phyloP scores from a whole-genome alignment of 2,113 vertebrate genomes.

The Scalopus aquaticus region DNA sequence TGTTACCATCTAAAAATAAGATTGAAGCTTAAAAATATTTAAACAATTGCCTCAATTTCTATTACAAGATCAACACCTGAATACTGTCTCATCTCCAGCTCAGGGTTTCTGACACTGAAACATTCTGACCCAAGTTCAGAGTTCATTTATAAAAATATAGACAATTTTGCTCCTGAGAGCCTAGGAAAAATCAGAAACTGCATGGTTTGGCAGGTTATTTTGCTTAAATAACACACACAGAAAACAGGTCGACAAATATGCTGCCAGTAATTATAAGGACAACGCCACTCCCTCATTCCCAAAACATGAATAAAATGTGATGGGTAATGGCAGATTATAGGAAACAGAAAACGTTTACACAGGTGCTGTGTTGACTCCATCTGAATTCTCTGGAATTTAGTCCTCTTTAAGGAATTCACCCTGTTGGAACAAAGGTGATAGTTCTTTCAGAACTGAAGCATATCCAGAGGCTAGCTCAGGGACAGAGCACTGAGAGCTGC shows the following conservation, averaged over 20 bases:
- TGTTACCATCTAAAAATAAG: constrained; percentile 13
- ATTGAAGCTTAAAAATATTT: background rate
- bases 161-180: background rate
- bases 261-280: background rate
- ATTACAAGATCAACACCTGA: background rate
- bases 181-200: background rate
- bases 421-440: background rate
- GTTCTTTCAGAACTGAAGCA: background rate
- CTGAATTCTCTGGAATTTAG: background rate
- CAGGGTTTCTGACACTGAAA: background rate
- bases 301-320: background rate
- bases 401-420: background rate
- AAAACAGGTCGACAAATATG: background rate
- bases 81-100: background rate
- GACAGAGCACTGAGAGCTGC: no score
- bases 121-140: background rate
- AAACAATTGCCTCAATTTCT: background rate
- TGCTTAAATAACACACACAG: background rate
- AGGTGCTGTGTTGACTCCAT: fast-evolving
- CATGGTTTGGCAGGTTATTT: background rate
- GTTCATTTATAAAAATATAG: background rate
- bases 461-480: background rate
- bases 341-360: background rate
- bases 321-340: background rate
- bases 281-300: background rate